A percentile compares a stretch with the other conserved stretches of the same genome.
phyloP scores from a whole-genome alignment of 2,797 vertebrate species.

The Gephyroberyx darwinii region DNA sequence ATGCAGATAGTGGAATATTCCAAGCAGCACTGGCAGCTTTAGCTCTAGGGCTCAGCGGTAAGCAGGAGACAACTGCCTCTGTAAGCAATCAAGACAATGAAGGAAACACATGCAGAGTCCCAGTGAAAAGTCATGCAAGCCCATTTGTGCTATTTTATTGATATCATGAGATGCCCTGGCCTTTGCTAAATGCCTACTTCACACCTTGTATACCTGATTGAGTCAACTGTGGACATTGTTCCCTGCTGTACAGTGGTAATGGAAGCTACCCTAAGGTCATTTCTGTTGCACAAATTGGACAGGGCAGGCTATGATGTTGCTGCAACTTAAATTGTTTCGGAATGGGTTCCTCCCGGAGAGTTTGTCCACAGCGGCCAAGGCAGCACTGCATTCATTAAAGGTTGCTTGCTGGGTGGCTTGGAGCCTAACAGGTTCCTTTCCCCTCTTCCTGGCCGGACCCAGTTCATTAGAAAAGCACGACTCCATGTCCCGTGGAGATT shows the following conservation, averaged over 20 bases:
- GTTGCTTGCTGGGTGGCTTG: conserved; percentile 66
- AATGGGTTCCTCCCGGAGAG: conserved; percentile 45
- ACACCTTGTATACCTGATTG: conserved; percentile 54
- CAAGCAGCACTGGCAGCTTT: conserved; percentile 46
- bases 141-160: conserved; percentile 61
- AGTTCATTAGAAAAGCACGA: conserved; percentile 43
- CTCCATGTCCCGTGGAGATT: conserved; percentile 33
- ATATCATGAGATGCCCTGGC: conserved; percentile 47
- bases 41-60: conserved; percentile 28
- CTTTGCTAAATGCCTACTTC: conserved; percentile 53
- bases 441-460: conserved; percentile 32
- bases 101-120: conserved; percentile 67
- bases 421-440: conserved; percentile 40
- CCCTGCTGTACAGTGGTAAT: conserved; percentile 45
- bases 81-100: conserved; percentile 72
- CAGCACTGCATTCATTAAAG: conserved; percentile 52
- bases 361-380: conserved; percentile 36
- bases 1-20: conserved; percentile 66
- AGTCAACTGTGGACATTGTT: conserved; percentile 53
- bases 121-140: conserved; percentile 61
- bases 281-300: conserved; percentile 56
- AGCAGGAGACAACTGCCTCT: conserved; percentile 61
- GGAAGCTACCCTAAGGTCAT: conserved; percentile 43
- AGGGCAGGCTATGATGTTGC: conserved; percentile 45
- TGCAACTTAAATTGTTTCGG: conserved; percentile 42